Evolutionary conservation across 2,113 vertebrate genomes (phyloP).

Genomic region (Etia nguti): DNA sequence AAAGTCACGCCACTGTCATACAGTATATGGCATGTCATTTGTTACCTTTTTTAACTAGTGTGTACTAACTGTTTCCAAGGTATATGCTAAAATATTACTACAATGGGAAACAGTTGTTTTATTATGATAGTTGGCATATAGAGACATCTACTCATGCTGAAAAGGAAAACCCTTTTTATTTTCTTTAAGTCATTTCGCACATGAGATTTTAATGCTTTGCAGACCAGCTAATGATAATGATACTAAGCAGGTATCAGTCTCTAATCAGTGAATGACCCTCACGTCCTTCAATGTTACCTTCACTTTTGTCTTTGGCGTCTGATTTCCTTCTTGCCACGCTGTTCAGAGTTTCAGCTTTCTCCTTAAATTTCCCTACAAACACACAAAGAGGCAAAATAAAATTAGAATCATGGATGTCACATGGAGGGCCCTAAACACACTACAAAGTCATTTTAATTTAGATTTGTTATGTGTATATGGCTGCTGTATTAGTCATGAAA

Average conservation of each 20-base stretch:
- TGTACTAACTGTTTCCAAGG: not conserved
- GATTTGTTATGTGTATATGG: not conserved
- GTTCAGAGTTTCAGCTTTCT: slow-evolving; percentile 80
- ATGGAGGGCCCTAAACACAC: not conserved
- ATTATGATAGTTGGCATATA: not conserved
- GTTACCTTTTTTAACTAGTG: not conserved
- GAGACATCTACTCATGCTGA: not conserved
- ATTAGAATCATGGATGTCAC: not conserved
- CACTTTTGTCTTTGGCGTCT: slow-evolving; percentile 68
- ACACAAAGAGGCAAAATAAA: slow-evolving; percentile 34
- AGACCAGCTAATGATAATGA: not conserved
- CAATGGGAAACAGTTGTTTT: not conserved
- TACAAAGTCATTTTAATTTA: not conserved
- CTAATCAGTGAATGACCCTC: not conserved
- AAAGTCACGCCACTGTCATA: not conserved
- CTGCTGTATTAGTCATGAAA: not conserved
- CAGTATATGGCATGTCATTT: not conserved
- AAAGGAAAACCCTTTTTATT: not conserved
- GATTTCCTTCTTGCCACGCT: slow-evolving; percentile 72
- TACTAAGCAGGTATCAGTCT: not conserved
- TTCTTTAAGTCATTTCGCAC: accelerated
- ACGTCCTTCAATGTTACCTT: slow-evolving; percentile 71
- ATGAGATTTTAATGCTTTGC: not conserved
- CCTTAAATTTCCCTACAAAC: slow-evolving; percentile 82
- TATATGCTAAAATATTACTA: not conserved